Evolutionary conservation across 1,140 invertebrate genomes (phyloP).

Genomic region (Bradynema listronoti): DNA sequence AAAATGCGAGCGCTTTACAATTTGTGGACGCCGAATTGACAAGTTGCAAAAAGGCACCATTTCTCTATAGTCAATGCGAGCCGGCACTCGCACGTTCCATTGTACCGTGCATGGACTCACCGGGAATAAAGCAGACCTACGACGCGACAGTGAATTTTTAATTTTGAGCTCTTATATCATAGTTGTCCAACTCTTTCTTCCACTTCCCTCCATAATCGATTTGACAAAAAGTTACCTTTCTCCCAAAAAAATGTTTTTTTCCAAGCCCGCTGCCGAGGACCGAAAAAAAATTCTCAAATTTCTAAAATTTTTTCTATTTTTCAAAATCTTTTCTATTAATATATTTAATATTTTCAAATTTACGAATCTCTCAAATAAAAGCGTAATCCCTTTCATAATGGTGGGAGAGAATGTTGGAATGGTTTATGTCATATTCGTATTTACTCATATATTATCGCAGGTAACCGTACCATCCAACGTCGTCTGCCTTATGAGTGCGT

Average conservation of each 20-base stretch:
- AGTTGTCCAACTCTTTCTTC: no score
- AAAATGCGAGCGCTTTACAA: constrained; percentile 71
- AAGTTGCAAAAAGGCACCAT: constrained; percentile 76
- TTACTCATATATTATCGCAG: constrained; percentile 59
- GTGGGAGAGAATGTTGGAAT: neutral
- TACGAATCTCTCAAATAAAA: no score
- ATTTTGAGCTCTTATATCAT: constrained; percentile 21
- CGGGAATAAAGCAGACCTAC: constrained; percentile 80
- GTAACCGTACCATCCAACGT: constrained; percentile 70
- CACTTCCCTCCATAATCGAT: no score
- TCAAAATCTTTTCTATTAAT: no score
- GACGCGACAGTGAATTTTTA: constrained; percentile 67
- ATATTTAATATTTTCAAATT: no score
- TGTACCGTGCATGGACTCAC: constrained; percentile 86
- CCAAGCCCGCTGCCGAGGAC: no score
- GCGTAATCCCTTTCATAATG: no score
- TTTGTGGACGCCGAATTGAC: constrained; percentile 82
- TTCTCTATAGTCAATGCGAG: constrained; percentile 70
- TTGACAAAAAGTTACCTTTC: no score
- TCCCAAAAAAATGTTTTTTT: no score
- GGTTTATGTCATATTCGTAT: constrained; percentile 18
- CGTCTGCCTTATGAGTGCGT: constrained; percentile 80
- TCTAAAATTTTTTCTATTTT: neutral
- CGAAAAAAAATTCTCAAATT: neutral
- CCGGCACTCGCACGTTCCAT: constrained; percentile 72